Conservation (phyloP, 2,888 invertebrate species). For the Tipula vernalis region DNA sequence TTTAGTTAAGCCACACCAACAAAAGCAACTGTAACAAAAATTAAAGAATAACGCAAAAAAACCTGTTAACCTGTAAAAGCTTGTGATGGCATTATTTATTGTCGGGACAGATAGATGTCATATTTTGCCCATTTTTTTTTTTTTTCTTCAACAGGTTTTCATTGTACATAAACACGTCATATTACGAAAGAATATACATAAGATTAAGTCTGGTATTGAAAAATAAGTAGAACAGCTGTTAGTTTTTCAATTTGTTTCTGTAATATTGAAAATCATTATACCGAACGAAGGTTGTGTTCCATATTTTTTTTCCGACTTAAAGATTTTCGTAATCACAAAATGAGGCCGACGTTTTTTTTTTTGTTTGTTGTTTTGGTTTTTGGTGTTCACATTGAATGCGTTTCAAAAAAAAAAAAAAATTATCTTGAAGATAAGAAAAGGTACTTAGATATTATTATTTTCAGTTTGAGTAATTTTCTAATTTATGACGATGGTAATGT, state of each 20-base stretch:
- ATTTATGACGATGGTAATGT: background rate
- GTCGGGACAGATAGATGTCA: too few relatives aligned
- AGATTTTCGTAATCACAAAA: background rate
- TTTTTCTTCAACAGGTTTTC: background rate
- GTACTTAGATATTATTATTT: background rate
- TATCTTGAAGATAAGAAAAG: background rate
- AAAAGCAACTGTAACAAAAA: background rate
- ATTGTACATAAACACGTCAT: background rate
- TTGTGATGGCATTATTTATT: background rate
- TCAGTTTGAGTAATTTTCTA: background rate
- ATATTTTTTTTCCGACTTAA: background rate
- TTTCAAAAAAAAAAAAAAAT: background rate
- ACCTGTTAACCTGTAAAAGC: background rate
- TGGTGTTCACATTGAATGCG: background rate
- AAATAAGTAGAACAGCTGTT: background rate
- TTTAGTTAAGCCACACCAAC: background rate
- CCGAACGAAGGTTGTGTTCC: background rate
- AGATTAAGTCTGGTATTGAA: background rate
- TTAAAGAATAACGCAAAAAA: background rate
- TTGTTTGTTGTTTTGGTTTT: background rate
- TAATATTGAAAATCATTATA: background rate
- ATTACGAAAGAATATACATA: background rate
- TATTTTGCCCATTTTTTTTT: too few relatives aligned
- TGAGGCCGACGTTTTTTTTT: background rate
- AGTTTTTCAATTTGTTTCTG: background rate